phyloP scores from a whole-genome alignment of 2,113 vertebrate genomes.

The Amphiprion ocellaris region DNA sequence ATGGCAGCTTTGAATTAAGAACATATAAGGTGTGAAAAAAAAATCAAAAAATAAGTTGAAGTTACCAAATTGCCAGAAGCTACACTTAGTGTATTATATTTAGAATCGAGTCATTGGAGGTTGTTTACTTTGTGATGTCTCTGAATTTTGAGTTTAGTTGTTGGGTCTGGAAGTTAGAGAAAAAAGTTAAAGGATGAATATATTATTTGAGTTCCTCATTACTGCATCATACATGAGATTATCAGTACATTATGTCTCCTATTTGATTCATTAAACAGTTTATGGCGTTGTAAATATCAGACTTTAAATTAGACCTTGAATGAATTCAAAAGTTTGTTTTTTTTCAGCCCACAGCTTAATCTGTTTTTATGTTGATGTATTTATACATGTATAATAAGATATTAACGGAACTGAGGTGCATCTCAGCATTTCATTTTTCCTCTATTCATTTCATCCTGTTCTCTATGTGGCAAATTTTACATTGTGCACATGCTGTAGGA shows the following conservation, averaged over 20 bases:
- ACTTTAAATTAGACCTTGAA: conserved; percentile 1
- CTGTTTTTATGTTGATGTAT: no score
- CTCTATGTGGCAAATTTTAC: no score
- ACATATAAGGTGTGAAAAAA: not conserved
- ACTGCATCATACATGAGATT: conserved; percentile 1
- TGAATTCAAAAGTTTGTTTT: not conserved
- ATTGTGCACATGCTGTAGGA: no score
- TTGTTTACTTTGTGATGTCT: not conserved
- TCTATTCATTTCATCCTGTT: no score
- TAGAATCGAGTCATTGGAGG: not conserved
- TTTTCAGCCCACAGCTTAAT: not conserved
- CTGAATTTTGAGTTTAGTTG: not conserved
- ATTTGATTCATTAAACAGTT: not conserved
- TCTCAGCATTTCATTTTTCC: not conserved
- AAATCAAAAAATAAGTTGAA: not conserved
- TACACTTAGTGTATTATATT: no score
- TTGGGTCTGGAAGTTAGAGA: not conserved
- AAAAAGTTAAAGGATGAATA: not conserved
- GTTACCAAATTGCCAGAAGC: not conserved
- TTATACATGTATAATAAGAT: no score
- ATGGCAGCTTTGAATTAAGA: conserved; percentile 51
- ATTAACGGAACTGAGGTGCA: no score
- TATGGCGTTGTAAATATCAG: not conserved
- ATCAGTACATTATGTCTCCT: not conserved
- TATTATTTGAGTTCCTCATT: conserved; percentile 6